A percentile compares a stretch with the other conserved stretches of the same genome.
Conservation (phyloP, 2,888 invertebrate genomes). For the Galerucella nymphaeae region DNA sequence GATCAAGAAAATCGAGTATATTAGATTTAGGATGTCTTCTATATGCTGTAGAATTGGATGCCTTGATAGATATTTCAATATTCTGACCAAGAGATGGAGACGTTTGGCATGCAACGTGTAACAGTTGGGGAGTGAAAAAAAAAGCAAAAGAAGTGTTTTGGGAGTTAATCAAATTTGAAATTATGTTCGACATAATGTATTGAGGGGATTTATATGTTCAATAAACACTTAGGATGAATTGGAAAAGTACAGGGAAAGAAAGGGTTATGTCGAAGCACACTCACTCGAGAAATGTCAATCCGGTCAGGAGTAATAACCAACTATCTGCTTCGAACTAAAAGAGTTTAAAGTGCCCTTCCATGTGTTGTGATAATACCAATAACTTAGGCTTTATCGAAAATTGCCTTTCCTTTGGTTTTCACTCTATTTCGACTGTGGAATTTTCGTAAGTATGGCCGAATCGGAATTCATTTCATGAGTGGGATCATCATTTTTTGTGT, state of each 20-base stretch:
- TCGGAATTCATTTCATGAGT: conserved; percentile 35
- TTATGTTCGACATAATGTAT: no score
- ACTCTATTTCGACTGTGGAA: conserved; percentile 21
- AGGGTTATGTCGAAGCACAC: conserved; percentile 7
- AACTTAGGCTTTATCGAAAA: conserved; percentile 39
- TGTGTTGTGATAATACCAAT: conserved; percentile 37
- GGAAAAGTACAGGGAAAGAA: conserved; percentile 13
- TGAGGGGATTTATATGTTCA: conserved; percentile 1
- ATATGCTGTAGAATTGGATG: no score
- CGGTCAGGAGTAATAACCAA: conserved; percentile 29
- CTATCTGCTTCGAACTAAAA: conserved; percentile 33
- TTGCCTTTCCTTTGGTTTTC: conserved; percentile 35
- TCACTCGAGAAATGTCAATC: conserved; percentile 27
- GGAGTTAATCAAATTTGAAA: no score
- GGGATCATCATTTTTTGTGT: conserved; percentile 43
- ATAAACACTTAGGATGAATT: conserved; percentile 7
- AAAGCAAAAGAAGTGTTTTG: no score
- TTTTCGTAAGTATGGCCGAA: conserved; percentile 30
- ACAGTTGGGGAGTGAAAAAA: no score
- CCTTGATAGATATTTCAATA: no score
- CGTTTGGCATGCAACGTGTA: no score
- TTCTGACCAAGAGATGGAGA: no score
- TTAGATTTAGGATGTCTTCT: no score
- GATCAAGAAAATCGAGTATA: no score
- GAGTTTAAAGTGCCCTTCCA: conserved; percentile 31